These are phyloP conservation scores for Eulacestoma nigropectus DNA, from an alignment of 2,113 vertebrate species.

Conservation along the genomic window DNA sequence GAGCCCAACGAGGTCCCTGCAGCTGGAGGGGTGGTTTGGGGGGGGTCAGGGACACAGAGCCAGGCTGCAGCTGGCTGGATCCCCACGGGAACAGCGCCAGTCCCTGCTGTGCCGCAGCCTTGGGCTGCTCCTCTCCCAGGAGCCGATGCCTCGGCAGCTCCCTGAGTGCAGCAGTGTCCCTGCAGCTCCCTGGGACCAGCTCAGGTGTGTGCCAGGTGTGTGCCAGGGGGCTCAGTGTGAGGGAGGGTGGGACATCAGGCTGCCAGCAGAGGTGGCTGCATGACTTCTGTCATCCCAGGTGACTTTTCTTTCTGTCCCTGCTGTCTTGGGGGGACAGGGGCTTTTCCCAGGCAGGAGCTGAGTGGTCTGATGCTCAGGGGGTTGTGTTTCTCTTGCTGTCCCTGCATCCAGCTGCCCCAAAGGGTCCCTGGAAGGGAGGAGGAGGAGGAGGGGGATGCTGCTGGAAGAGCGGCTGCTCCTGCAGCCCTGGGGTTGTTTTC, in stretches of 20 bases:
- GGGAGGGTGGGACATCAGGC: background rate
- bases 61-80: background rate
- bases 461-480: background rate
- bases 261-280: background rate
- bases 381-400: background rate
- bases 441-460: background rate
- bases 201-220: background rate
- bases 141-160: fast-evolving
- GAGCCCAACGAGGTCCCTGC: background rate
- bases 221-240: fast-evolving
- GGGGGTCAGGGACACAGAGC: background rate
- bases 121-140: background rate
- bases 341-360: background rate
- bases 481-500: background rate
- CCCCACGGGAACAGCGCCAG: background rate
- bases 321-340: background rate
- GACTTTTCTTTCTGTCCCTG: background rate
- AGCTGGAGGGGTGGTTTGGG: background rate
- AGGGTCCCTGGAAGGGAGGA: background rate
- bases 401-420: background rate
- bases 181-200: background rate
- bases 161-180: background rate
- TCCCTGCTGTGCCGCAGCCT: background rate
- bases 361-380: background rate
- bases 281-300: fast-evolving